Evolutionary conservation across 2,888 invertebrate genomes (phyloP), one percentile per base, ranked within the genome.

Genomic region (Schizaphis graminum): DNA sequence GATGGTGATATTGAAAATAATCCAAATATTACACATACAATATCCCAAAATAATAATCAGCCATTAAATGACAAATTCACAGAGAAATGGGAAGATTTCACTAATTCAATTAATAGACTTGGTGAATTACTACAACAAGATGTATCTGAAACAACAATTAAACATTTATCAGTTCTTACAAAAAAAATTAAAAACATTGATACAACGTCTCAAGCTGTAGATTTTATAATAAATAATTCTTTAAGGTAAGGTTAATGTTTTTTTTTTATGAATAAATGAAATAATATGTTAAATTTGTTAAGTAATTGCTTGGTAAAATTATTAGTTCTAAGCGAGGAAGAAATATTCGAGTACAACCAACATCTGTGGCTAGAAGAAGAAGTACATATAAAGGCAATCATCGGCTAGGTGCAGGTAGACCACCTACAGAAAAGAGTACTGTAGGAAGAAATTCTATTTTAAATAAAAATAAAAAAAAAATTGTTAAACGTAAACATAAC

Each of bases 261-360:
- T n/a, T 47, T 47, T 47, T 35, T 13, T 84, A 16, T 84, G 11
- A 35, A 84, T 41, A 16, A 84, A 84, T 35, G 10, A 41, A 13
- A 35, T 84, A 16, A 13, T 11, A n/a, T n/a, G n/a, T n/a, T n/a
- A n/a, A n/a, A n/a, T n/a, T n/a, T 3, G 47, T 47, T 47, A 47
- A 10, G 47, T 35, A 84, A 41, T 84, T 84, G 16, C 41, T 84
- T 84, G 35, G n/a, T 84, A 35, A 84, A 35, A 35, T 84, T 35
- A 35, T 41, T 84, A 84, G 77, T 84, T 84, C 77, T 84, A 84
- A 84, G 13, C 41, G 77, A 84, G 77, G 77, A 84, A 84, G 77
- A 35, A n/a, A 35, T 84, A 84, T 84, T 84, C 35, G 77, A 35
- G 77, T 35, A 35, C 77, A 84, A 35, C n/a, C 77, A 84, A 84